These are phyloP conservation scores for Sebastolobus alascanus DNA, from an alignment of 2,797 vertebrate genomes.

Conservation along the genomic window DNA sequence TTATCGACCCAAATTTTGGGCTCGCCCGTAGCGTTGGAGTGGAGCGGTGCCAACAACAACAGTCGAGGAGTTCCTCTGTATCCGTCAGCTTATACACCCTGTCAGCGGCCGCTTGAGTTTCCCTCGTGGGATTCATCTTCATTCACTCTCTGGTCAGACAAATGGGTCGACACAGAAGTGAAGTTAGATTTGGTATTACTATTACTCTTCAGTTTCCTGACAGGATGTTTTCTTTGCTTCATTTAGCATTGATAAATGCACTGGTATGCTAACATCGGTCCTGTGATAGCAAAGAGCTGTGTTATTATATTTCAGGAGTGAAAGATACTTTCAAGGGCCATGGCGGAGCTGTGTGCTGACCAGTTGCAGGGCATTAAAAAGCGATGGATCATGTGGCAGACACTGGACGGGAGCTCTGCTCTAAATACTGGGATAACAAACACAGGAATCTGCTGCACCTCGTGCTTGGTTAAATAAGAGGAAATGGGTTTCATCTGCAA, in stretches of 20 bases:
- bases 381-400: constrained; percentile 46
- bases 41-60: constrained; percentile 72
- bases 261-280: constrained; percentile 43
- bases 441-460: constrained; percentile 64
- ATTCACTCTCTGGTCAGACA: constrained; percentile 55
- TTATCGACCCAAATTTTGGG: constrained; percentile 69
- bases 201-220: constrained; percentile 60
- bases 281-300: constrained; percentile 36
- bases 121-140: constrained; percentile 62
- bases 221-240: constrained; percentile 69
- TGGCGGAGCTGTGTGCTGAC: constrained; percentile 3
- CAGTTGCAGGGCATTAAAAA: constrained; percentile 44
- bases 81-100: constrained; percentile 64
- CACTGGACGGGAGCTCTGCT: constrained; percentile 36
- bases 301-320: constrained; percentile 48
- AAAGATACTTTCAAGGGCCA: constrained; percentile 43
- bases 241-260: constrained; percentile 51
- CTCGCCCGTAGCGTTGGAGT: constrained; percentile 50
- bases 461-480: constrained; percentile 64
- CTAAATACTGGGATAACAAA: constrained; percentile 72
- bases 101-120: constrained; percentile 66
- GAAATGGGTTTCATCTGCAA: constrained; percentile 81
- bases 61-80: constrained; percentile 62
- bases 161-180: constrained; percentile 43
- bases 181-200: constrained; percentile 56